Conservation (phyloP, 2,113 vertebrate genomes). For the Orycteropus afer region DNA sequence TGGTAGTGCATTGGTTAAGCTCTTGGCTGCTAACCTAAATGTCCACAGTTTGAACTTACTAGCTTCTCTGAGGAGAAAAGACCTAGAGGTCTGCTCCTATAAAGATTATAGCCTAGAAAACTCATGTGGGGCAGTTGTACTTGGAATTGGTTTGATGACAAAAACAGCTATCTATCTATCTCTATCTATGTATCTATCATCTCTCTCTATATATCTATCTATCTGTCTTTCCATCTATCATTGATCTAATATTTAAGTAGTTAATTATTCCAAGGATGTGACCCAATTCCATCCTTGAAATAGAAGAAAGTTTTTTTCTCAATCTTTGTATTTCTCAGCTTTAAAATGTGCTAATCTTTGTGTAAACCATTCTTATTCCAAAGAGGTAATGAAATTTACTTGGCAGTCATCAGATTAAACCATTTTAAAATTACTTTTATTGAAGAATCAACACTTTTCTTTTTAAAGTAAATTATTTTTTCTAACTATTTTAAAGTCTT, state of each 20-base stretch:
- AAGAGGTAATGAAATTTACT: not conserved
- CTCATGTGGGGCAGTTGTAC: not conserved
- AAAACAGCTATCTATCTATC: not conserved
- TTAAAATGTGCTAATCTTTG: not conserved
- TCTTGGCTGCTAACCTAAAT: not conserved
- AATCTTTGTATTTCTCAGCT: not conserved
- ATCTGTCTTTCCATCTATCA: not conserved
- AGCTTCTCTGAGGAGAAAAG: not conserved
- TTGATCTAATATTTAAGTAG: not conserved
- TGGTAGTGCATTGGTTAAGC: not conserved
- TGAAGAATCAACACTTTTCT: not conserved
- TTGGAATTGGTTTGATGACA: not conserved
- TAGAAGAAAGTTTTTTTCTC: not conserved
- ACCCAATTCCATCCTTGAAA: not conserved
- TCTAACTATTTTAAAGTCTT: not conserved
- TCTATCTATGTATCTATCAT: not conserved
- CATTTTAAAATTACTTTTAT: conserved; percentile 2
- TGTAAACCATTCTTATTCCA: conserved; percentile 9
- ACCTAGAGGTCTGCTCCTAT: not conserved
- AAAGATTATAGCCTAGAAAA: not conserved
- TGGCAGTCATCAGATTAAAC: not conserved
- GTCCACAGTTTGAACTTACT: not conserved
- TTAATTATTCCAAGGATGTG: not conserved
- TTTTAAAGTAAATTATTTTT: not conserved
- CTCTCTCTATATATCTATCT: not conserved